Base-by-base conservation (phyloP, 2,113 vertebrate genomes). In the Narcine bancroftii region DNA sequence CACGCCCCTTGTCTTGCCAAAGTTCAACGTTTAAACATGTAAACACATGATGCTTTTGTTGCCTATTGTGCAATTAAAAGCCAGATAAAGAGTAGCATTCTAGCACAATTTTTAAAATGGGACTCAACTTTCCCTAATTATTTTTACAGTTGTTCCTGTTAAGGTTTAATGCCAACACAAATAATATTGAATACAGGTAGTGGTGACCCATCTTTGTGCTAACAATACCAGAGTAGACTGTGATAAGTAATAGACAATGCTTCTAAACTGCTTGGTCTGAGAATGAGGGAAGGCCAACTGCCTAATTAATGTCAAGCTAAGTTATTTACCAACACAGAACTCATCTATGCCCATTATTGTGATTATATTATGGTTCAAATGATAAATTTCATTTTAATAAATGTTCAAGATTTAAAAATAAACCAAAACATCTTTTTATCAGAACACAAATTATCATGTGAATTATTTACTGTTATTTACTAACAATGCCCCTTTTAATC, bases 241-340 rank as follows among this genome's bases (percentile, higher is more conserved):
- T 47, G 39, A 9, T 39, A 65, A 91, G 69, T 91, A 91, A 91
- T 69, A 11, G 66, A 69, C 65, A 69, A 91, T 69, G 65, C 69
- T 91, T 91, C 63, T 47, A 24, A 29, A 39, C 56, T 39, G 85
- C 36, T 89, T 91, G 89, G 63, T 69, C 2, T 29, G 65, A 29
- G 60, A 63, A 45, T 13, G 89, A 91, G 65, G 39, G 9, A 91
- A 91, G 66, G 42, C 39, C 65, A 71, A 42, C 65, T 91, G 63
- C 42, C 39, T 69, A 15, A 69, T 69, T 91, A 91, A 91, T 33
- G 63, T 69, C 89, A 91, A 69, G 24, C 39, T 47, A 69, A 45
- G 26, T 69, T 91, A 69, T 91, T 91, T 91, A 91, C 89, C 65
- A 91, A 91, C 39, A 91, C 21, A 69, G 89, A 91, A 91, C 53